phyloP scores from a whole-genome alignment of 2,113 vertebrate genomes.

The Xiphias gladius region DNA sequence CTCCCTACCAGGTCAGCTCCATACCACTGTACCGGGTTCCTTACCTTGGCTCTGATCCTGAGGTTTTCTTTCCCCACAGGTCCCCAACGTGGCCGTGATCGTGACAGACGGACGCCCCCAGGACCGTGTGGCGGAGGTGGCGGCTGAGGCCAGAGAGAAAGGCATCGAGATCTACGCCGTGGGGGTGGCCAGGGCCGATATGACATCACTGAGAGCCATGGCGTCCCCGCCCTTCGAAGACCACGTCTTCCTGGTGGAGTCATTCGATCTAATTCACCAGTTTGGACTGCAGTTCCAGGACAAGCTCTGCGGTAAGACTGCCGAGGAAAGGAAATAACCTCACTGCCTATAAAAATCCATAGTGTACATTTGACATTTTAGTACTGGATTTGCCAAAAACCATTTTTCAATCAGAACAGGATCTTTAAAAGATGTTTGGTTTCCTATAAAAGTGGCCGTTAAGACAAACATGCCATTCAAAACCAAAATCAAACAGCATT shows the following conservation, averaged over 20 bases:
- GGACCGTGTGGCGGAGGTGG: slow-evolving; percentile 94
- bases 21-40: not conserved
- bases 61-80: slow-evolving; percentile 31
- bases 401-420: not conserved
- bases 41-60: not conserved
- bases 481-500: not conserved
- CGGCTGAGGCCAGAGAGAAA: slow-evolving; percentile 88
- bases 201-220: slow-evolving; percentile 94
- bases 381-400: not conserved
- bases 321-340: not conserved
- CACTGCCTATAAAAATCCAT: not conserved
- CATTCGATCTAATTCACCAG: slow-evolving; percentile 95
- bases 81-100: slow-evolving; percentile 91
- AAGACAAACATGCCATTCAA: not conserved
- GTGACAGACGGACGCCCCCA: slow-evolving; percentile 96
- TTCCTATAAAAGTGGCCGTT: not conserved
- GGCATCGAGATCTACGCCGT: slow-evolving; percentile 97
- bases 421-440: not conserved
- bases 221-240: slow-evolving; percentile 93
- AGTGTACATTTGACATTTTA: not conserved
- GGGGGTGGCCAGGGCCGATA: slow-evolving; percentile 94
- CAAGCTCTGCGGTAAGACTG: slow-evolving; percentile 92
- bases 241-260: slow-evolving; percentile 97
- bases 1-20: not conserved
- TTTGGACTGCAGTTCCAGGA: slow-evolving; percentile 95